Base-by-base conservation (phyloP, 2,888 invertebrate genomes). In the Eristalis pertinax region DNA sequence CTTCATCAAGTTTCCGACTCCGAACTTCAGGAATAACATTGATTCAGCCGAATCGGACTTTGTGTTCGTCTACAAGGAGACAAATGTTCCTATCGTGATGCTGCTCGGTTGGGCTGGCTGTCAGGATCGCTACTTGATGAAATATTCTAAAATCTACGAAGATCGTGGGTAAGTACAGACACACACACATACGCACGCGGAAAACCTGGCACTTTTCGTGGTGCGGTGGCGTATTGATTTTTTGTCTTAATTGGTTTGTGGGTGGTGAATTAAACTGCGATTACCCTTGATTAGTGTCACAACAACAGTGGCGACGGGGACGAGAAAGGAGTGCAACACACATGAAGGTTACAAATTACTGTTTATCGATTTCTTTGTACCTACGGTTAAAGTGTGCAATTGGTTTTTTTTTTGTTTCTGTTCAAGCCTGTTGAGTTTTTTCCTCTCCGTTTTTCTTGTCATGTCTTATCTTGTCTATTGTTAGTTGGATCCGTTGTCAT, bases 31-130 rank as follows among this genome's bases (percentile, higher is more conserved):
- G 69, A 92, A 90, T 89, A 93, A 91, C 89, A 91, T 74, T 89
- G 90, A 90, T 50, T 89, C 91, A 0, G 89, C 90, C 1, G 92
- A 93, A 76, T 91, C 91, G 67, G 94, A 94, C 89, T 95, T 94
- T 90, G 94, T 94, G 43, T 94, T 95, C 90, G 94, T 94, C 77
- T 94, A 94, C 88, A 94, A 95, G 89, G 95, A 95, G 89, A 94
- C 94, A 62, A 95, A 95, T 91, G 94, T 95, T 89, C 96, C 96
- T 56, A 95, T 96, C 67, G 95, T 97, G 38, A 93, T 97, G 87
- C 92, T 97, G 22, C 94, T 97, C 85, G 97, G 97, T 43, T 97
- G 97, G 97, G 96, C 96, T 69, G 97, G 97, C 56, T 96, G 96
- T 91, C 94, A 95, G 91, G 96, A 97, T 92, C 95, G 95, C 91